Percentiles rank a stretch among this genome's conserved stretches.
These are phyloP conservation scores for Zele albiditarsus DNA, from an alignment of 2,888 invertebrate genomes.

Conservation along the genomic window DNA sequence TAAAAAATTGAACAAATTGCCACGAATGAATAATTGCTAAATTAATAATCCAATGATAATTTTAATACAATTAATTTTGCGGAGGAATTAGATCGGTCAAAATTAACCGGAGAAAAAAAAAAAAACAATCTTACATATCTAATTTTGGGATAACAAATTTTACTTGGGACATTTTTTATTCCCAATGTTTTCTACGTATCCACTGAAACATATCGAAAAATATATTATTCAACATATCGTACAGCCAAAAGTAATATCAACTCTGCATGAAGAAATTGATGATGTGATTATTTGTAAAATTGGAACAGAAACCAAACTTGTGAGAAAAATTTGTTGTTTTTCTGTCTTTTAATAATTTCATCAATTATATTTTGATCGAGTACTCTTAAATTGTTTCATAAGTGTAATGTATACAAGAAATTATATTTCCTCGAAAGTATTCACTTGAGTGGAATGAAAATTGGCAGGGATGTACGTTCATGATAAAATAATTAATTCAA, in stretches of 20 bases:
- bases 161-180: constrained; percentile 48
- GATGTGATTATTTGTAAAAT: neutral
- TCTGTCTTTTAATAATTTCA: neutral
- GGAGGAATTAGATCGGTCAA: neutral
- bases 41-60: neutral
- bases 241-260: constrained; percentile 46
- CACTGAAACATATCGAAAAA: constrained; percentile 53
- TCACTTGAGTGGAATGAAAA: neutral
- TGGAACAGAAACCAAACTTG: neutral
- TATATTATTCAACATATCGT: constrained; percentile 40
- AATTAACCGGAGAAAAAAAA: neutral
- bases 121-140: constrained; percentile 33
- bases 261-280: neutral
- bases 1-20: neutral
- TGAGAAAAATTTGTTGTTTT: neutral
- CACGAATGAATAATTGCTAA: neutral
- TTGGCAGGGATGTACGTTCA: neutral
- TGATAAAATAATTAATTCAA: neutral
- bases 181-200: constrained; percentile 45
- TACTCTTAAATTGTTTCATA: neutral
- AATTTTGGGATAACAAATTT: constrained; percentile 38
- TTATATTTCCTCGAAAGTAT: neutral
- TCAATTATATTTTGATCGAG: neutral
- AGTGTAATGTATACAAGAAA: neutral
- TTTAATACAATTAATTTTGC: neutral